Percentiles rank a stretch among this genome's conserved stretches.
phyloP scores from a whole-genome alignment of 2,797 vertebrate genomes.

The Pipistrellus nathusii region DNA sequence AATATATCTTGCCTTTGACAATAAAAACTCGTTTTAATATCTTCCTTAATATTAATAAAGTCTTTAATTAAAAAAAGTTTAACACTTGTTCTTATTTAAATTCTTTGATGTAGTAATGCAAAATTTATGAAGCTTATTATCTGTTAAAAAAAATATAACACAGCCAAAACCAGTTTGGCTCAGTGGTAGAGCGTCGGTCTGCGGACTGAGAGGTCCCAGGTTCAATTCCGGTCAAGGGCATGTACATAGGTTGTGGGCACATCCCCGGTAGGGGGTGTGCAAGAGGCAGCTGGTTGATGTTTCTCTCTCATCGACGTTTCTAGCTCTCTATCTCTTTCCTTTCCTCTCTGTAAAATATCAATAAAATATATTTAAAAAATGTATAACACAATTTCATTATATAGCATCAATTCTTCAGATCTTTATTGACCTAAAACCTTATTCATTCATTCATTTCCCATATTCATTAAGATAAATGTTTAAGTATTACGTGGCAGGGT shows the following conservation, averaged over 20 bases:
- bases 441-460: slow-evolving; percentile 49
- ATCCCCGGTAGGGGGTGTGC: too few relatives aligned
- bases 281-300: too few relatives aligned
- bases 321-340: too few relatives aligned
- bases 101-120: slow-evolving; percentile 31
- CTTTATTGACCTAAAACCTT: slow-evolving; percentile 19
- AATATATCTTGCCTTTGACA: background rate
- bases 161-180: too few relatives aligned
- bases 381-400: slow-evolving; percentile 60
- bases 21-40: background rate
- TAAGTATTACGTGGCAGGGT: slow-evolving; percentile 38
- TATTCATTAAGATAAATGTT: slow-evolving; percentile 17
- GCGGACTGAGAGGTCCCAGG: too few relatives aligned
- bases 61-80: slow-evolving; percentile 29
- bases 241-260: too few relatives aligned
- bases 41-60: background rate
- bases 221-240: too few relatives aligned
- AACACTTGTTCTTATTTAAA: background rate
- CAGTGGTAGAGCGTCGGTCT: too few relatives aligned
- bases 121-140: slow-evolving; percentile 26
- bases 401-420: background rate
- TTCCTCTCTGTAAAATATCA: too few relatives aligned
- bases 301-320: too few relatives aligned
- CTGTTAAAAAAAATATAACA: background rate
- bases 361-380: too few relatives aligned